phyloP scores from a whole-genome alignment of 2,113 vertebrate genomes.

The Tachysurus vachellii region DNA sequence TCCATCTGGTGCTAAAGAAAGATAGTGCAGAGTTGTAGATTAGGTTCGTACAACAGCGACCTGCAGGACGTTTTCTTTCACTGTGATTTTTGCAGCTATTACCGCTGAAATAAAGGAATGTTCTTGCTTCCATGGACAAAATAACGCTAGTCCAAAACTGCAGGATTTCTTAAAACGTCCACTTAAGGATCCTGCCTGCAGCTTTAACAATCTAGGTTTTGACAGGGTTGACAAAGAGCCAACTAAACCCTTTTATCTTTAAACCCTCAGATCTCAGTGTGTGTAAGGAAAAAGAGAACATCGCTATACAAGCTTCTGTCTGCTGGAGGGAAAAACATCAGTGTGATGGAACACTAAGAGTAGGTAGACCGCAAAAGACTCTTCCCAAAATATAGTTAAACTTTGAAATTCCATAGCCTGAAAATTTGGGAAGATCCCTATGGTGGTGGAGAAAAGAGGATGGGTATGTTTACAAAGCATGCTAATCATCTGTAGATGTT shows the following conservation, averaged over 20 bases:
- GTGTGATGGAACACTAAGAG: not conserved
- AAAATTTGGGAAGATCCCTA: not conserved
- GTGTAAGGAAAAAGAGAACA: not conserved
- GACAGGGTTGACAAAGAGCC: not conserved
- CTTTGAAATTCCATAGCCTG: constrained; percentile 19
- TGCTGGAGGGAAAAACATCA: not conserved
- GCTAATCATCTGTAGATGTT: constrained; percentile 29
- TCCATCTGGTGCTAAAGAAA: constrained; percentile 91
- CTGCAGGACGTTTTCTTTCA: not conserved
- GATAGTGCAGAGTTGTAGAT: not conserved
- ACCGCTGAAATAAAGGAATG: not conserved
- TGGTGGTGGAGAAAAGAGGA: not conserved
- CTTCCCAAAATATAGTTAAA: not conserved
- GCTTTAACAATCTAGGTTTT: constrained; percentile 3
- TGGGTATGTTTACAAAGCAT: constrained; percentile 21
- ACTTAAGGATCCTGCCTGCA: constrained; percentile 5
- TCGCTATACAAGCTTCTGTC: not conserved
- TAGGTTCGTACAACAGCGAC: not conserved
- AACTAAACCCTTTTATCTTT: constrained; percentile 33
- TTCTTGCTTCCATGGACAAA: constrained; percentile 18
- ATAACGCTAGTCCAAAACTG: not conserved
- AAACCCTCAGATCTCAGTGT: constrained; percentile 5
- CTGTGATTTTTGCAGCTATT: not conserved
- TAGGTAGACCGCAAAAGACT: not conserved
- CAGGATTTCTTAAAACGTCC: constrained; percentile 5